Evolutionary conservation across 2,797 vertebrate genomes (phyloP), one percentile per base, ranked within the genome.

Genomic region (Coranthus polyacanthus): DNA sequence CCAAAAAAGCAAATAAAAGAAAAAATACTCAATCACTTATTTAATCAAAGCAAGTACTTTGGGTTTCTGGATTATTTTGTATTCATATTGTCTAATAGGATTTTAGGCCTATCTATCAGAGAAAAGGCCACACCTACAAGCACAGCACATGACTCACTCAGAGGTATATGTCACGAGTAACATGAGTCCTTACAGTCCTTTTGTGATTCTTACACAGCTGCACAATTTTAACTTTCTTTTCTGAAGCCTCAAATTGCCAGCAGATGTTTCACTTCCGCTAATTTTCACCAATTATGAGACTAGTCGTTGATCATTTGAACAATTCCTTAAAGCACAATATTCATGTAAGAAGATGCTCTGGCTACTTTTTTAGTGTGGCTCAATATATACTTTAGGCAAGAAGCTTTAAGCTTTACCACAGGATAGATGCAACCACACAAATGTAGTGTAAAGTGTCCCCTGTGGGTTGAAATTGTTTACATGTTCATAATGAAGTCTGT

Each of bases 21-120:
- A 53, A 58, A 26, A 36, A 53, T 7, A 21, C 11, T 10, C 17
- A 34, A 36, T 74, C 61, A 66, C 5, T 18, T 8, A 8, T 39
- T 9, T 16, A 17, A 34, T 46, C 10, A 58, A 66, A 68, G 36
- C 20, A 36, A 45, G 4, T 7, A 18, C 15, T 3, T 1, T 6
- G 1, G 15, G 9, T 18, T 37, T n/a, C n/a, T n/a, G n/a, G n/a
- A n/a, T n/a, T n/a, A n/a, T n/a, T n/a, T n/a, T n/a, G n/a, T n/a
- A n/a, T n/a, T n/a, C n/a, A n/a, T n/a, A n/a, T n/a, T n/a, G n/a
- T n/a, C n/a, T n/a, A n/a, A n/a, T n/a, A n/a, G n/a, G n/a, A n/a
- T n/a, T n/a, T n/a, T n/a, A n/a, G n/a, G n/a, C n/a, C n/a, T n/a
- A n/a, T n/a, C n/a, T n/a, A n/a, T n/a, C n/a, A n/a, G n/a, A n/a